Percentiles rank a stretch among this genome's conserved stretches.
Evolutionary conservation across 2,888 invertebrate genomes (phyloP).

Genomic region (Kuschelorhynchus macadamiae): DNA sequence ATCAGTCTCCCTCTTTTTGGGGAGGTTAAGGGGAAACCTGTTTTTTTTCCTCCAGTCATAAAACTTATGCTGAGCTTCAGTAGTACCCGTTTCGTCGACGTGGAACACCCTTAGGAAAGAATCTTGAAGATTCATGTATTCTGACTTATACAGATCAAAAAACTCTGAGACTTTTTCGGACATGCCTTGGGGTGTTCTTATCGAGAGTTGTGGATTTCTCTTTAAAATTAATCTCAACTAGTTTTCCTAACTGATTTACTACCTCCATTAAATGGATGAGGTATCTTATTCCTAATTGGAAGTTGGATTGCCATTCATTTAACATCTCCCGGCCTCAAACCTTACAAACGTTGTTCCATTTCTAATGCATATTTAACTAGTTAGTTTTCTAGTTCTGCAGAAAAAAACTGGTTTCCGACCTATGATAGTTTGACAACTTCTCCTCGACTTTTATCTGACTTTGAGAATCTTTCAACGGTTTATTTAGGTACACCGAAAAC

Average conservation of each 20-base stretch:
- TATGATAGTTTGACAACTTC: no score
- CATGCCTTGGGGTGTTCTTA: conserved; percentile 26
- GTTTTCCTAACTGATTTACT: conserved; percentile 18
- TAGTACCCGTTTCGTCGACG: conserved; percentile 15
- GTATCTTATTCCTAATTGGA: conserved; percentile 18
- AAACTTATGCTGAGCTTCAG: conserved; percentile 19
- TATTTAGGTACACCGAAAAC: no score
- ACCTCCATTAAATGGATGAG: conserved; percentile 17
- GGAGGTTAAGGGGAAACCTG: conserved; percentile 6
- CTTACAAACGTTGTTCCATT: conserved; percentile 23
- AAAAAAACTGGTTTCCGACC: no score
- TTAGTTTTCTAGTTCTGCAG: conserved; percentile 17
- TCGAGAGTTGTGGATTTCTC: conserved; percentile 16
- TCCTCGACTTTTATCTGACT: no score
- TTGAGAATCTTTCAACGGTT: no score
- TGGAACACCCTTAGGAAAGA: conserved; percentile 7
- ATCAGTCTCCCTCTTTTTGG: conserved; percentile 1
- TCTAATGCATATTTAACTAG: conserved; percentile 24
- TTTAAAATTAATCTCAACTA: conserved; percentile 26
- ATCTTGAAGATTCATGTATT: conserved; percentile 9
- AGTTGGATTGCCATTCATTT: conserved; percentile 28
- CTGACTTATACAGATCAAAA: conserved; percentile 11
- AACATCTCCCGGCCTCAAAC: conserved; percentile 8
- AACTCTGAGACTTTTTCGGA: conserved; percentile 21
- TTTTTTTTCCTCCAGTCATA: background rate